Evolutionary conservation across 2,797 vertebrate species (phyloP).

Genomic region (Otus scops): DNA sequence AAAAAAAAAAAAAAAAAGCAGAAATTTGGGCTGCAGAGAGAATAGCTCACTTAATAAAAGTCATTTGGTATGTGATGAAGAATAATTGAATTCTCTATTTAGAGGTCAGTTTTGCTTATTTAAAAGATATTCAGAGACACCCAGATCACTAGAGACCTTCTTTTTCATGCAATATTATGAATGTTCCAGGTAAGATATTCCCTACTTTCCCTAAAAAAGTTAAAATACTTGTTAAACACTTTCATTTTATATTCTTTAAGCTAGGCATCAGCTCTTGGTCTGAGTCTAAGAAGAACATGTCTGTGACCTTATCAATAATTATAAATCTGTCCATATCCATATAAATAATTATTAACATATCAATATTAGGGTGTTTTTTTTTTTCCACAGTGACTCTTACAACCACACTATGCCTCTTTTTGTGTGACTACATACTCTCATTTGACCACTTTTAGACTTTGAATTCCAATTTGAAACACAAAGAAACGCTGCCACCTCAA

Average conservation of each 20-base stretch:
- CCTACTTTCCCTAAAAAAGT: background rate
- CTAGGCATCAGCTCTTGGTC: background rate
- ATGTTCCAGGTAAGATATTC: background rate
- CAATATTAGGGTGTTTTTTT: background rate
- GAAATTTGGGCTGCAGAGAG: background rate
- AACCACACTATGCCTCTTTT: background rate
- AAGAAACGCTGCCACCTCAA: conserved; percentile 11
- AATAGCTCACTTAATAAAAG: background rate
- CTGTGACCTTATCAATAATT: background rate
- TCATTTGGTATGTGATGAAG: background rate
- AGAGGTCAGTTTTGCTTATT: background rate
- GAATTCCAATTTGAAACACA: background rate
- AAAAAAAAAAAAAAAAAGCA: background rate
- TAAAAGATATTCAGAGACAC: background rate
- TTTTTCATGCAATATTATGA: background rate
- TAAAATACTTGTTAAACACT: background rate
- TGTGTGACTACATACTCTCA: background rate
- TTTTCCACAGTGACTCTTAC: background rate
- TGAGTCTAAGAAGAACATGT: background rate
- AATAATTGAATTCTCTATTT: background rate
- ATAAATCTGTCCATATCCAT: background rate
- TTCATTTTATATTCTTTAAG: background rate
- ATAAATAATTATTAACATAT: background rate
- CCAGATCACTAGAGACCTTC: background rate
- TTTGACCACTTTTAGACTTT: background rate